Base-by-base conservation (phyloP, 2,113 vertebrate species). In the Bubo blakistoni region DNA sequence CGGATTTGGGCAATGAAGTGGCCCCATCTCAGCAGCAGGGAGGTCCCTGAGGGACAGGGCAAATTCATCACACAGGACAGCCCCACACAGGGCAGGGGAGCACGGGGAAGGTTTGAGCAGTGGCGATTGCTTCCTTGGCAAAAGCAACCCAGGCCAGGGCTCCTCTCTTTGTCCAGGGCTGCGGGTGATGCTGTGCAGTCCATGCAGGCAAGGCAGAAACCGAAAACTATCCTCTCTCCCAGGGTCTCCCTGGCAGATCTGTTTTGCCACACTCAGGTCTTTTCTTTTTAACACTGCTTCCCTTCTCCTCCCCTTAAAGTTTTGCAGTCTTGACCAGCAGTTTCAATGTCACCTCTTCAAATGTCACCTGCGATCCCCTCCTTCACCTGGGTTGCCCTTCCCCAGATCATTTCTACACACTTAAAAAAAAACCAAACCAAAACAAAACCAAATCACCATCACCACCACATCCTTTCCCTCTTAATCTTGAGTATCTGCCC, bases 81-180 rank as follows among this genome's bases (percentile, higher is more conserved):
- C 54, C 71, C 40, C 55, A 14, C 0, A 0, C 2, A 2, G 32
- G 61, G 51, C 57, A 66, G 47, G 32, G 36, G 22, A 87, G 61
- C 29, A 42, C 8, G 1, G 29, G 72, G 8, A 67, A 21, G 16
- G 10, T 46, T 46, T 29, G 38, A 6, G 65, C 1, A 0, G 6
- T 36, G 70, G 17, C 3, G 1, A 71, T 52, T 7, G 5, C 38
- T 55, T 81, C 15, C 76, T 70, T 19, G n/a, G 80, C 59, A 74
- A 26, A 90, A 26, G 16, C 34, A 54, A 30, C 32, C 42, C 70
- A 42, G 63, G 42, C 38, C 76, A 34, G 59, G 34, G 46, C 55
- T 86, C 42, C 38, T 13, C 22, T 78, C 55, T 88, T 80, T 84
- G 55, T 54, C 22, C 16, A 4, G 47, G 49, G 83, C 55, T 73